Evolutionary conservation across 1,140 invertebrate genomes (phyloP).

Genomic region (Neodiprion lecontei): DNA sequence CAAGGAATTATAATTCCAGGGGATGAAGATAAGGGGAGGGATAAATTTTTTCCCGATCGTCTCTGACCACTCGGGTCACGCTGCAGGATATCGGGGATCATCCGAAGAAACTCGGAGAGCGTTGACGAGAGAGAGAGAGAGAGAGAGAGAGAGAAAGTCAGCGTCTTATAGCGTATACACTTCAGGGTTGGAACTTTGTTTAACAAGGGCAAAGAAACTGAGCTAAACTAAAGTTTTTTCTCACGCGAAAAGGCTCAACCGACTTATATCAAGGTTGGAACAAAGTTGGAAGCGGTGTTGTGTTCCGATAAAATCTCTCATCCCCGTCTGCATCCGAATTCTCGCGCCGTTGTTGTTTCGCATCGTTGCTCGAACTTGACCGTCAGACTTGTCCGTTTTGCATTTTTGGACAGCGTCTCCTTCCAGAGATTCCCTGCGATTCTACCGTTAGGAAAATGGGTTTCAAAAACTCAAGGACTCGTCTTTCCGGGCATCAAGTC

Average conservation of each 20-base stretch:
- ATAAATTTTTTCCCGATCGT: no score
- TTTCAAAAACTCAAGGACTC: no score
- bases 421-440: no score
- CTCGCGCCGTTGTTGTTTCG: not conserved
- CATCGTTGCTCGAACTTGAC: not conserved
- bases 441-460: no score
- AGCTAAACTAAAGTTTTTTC: not conserved
- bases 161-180: no score
- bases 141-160: not conserved
- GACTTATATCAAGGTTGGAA: not conserved
- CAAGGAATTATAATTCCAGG: no score
- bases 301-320: not conserved
- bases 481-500: not conserved
- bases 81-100: constrained; percentile 28
- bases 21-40: no score
- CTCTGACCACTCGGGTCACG: not conserved
- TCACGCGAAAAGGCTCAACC: not conserved
- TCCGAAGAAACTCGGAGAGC: not conserved
- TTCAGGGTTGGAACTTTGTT: not conserved
- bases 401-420: not conserved
- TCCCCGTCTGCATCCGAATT: not conserved
- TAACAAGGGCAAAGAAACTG: not conserved
- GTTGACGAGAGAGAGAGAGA: not conserved
- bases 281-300: not conserved
- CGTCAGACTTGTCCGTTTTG: not conserved